phyloP scores from a whole-genome alignment of 2,888 invertebrate genomes.

The Epinotia bilunana region DNA sequence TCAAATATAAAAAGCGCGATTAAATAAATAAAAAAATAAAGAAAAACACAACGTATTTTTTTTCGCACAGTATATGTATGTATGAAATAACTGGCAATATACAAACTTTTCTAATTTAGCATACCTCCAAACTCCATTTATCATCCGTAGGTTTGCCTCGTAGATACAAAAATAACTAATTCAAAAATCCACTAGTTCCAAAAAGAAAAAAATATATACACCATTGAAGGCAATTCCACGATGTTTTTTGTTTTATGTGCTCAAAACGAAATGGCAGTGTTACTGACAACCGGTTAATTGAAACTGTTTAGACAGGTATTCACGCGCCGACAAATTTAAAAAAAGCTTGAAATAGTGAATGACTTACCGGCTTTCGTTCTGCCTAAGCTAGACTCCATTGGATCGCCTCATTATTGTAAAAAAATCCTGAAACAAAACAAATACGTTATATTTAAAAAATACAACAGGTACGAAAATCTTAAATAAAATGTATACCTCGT shows the following conservation, averaged over 20 bases:
- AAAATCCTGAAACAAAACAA: conserved; percentile 75
- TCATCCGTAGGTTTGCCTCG: conserved; percentile 6
- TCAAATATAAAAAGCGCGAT: not conserved
- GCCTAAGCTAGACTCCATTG: conserved; percentile 77
- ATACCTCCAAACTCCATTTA: conserved; percentile 21
- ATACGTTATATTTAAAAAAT: conserved; percentile 6
- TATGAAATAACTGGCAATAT: conserved; percentile 17
- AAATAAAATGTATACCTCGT: too few species aligned
- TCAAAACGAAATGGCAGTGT: not conserved
- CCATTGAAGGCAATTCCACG: not conserved
- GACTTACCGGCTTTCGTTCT: conserved; percentile 75
- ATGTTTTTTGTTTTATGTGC: not conserved
- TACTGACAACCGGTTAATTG: conserved; percentile 4
- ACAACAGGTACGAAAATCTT: too few species aligned
- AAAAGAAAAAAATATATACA: not conserved
- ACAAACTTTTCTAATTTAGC: conserved; percentile 33
- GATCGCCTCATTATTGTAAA: conserved; percentile 80
- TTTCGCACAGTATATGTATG: not conserved
- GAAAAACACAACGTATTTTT: too few species aligned
- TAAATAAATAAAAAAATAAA: too few species aligned
- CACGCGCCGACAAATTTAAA: not conserved
- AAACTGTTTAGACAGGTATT: not conserved
- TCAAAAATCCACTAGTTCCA: too few species aligned
- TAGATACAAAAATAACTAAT: not conserved
- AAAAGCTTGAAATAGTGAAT: not conserved